These are phyloP conservation scores for Dasyurus viverrinus DNA, from an alignment of 2,113 vertebrate genomes.

Conservation along the genomic window DNA sequence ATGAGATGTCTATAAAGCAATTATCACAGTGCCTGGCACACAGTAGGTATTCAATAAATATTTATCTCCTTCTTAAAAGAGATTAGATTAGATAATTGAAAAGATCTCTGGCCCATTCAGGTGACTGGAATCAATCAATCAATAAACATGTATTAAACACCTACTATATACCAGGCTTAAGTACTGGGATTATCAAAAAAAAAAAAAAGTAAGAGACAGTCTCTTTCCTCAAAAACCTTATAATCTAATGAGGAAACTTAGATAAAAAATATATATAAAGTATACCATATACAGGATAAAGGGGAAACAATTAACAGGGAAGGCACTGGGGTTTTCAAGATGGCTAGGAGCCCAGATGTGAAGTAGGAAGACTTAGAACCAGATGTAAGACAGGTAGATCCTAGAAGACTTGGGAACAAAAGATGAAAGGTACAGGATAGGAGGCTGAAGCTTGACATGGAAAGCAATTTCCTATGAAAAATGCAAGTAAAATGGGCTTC, in stretches of 20 bases:
- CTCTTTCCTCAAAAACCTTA: not conserved
- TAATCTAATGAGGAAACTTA: not conserved
- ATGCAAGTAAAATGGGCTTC: not conserved
- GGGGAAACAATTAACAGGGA: not conserved
- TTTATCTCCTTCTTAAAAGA: not conserved
- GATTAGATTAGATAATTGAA: not conserved
- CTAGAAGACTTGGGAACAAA: not conserved
- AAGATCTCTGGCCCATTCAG: not conserved
- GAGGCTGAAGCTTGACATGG: not conserved
- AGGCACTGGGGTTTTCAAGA: not conserved
- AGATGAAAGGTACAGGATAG: not conserved
- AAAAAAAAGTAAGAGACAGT: not conserved
- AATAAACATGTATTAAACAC: not conserved
- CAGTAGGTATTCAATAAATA: not conserved
- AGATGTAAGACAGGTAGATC: not conserved
- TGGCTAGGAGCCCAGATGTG: not conserved
- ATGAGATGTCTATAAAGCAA: not conserved
- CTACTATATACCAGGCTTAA: not conserved
- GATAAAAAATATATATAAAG: not conserved
- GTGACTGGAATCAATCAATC: not conserved
- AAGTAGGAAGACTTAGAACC: not conserved
- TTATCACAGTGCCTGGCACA: not conserved
- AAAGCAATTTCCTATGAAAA: not conserved
- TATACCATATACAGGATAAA: not conserved
- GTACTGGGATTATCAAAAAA: not conserved